Evolutionary conservation across 2,113 vertebrate genomes (phyloP).

Genomic region (Haemorhous mexicanus): DNA sequence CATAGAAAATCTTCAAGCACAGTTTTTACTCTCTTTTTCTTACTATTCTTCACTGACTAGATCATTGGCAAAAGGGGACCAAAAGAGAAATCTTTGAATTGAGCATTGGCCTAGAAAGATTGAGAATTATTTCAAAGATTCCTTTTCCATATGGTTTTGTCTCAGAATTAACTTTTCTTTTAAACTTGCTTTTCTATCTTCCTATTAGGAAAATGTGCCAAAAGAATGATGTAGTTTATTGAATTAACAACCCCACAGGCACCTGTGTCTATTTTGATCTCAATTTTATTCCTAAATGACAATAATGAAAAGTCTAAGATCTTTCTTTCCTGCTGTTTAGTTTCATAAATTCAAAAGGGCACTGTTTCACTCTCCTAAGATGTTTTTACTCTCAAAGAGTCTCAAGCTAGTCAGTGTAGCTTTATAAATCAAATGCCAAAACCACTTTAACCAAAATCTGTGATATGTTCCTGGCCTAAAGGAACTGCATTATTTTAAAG

Average conservation of each 20-base stretch:
- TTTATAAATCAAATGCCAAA: constrained; percentile 23
- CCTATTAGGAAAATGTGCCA: background rate
- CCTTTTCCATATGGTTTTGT: background rate
- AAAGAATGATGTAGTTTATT: background rate
- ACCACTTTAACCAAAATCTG: background rate
- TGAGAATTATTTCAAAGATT: background rate
- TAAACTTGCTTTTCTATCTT: background rate
- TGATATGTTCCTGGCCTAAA: background rate
- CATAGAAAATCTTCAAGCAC: background rate
- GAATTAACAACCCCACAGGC: background rate
- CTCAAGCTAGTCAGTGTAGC: background rate
- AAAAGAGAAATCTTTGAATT: background rate
- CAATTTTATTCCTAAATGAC: background rate
- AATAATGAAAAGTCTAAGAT: background rate
- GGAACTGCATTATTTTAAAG: background rate
- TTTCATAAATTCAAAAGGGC: background rate
- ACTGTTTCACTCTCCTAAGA: background rate
- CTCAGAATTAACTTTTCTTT: background rate
- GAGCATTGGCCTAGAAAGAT: background rate
- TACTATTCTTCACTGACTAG: background rate
- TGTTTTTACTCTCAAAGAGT: background rate
- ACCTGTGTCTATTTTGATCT: background rate
- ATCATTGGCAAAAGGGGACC: background rate
- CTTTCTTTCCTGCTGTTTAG: background rate
- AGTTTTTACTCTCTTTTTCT: background rate